These are phyloP conservation scores for Potamarius usumacintae DNA, from an alignment of 2,113 vertebrate genomes.

Conservation along the genomic window DNA sequence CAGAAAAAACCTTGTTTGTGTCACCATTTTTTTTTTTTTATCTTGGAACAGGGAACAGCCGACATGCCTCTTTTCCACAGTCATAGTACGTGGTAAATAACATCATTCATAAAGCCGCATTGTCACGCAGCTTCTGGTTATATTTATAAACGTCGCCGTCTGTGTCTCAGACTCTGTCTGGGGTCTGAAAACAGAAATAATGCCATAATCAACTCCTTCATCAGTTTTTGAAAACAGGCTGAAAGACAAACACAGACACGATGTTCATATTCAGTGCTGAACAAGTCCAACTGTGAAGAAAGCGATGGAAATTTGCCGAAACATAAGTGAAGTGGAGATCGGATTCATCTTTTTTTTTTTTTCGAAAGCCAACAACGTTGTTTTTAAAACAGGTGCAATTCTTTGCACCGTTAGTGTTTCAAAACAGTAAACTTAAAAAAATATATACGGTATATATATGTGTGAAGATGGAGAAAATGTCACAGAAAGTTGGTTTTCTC, in stretches of 20 bases:
- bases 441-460: too few relatives aligned
- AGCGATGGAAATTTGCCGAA: background rate
- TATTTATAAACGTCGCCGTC: conserved; percentile 33
- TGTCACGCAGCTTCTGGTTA: conserved; percentile 39
- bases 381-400: background rate
- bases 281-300: conserved; percentile 29
- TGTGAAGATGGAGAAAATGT: background rate
- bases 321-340: background rate
- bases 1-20: conserved; percentile 78
- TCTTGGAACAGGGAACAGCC: background rate
- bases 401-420: background rate
- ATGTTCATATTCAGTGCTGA: conserved; percentile 36
- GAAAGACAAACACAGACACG: conserved; percentile 24
- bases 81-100: conserved; percentile 35
- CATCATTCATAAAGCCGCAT: conserved; percentile 42
- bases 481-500: background rate
- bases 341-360: background rate
- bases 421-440: background rate
- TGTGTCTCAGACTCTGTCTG: conserved; percentile 8
- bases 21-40: conserved; percentile 41
- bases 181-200: conserved; percentile 25
- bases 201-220: conserved; percentile 32
- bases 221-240: conserved; percentile 26
- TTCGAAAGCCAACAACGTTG: background rate
- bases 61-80: conserved; percentile 42